Evolutionary conservation across 2,888 invertebrate genomes (phyloP), one percentile per base, ranked within the genome.

Genomic region (Pristionchus maxplancki): DNA sequence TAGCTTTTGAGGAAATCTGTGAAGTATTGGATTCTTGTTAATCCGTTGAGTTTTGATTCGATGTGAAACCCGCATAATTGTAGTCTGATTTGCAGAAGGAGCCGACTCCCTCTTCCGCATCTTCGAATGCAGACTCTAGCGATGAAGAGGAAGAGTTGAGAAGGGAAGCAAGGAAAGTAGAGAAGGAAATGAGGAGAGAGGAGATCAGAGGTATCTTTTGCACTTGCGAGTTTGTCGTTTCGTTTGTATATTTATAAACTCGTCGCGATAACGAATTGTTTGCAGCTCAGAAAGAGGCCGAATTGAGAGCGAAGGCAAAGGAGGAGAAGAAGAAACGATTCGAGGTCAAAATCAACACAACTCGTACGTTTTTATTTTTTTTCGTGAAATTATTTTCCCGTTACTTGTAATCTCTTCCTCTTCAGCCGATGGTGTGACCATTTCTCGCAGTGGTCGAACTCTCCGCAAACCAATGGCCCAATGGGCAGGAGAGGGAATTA

Each of bases 261-360:
- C n/a, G n/a, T n/a, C n/a, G n/a, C n/a, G n/a, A n/a, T n/a, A n/a
- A n/a, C n/a, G 34, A 8, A 34, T 34, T 5, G 24, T 78, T 81
- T 48, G 44, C 81, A 81, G 81, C 48, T 15, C 17, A 28, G 15
- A 50, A n/a, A 20, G 82, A 53, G 44, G 85, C 85, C 5, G 85
- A 85, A 34, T 13, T 34, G 85, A 24, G 34, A 44, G 34, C 28
- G 67, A 44, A 85, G 44, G 67, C 67, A 11, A 67, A 64, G 28
- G 85, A 85, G n/a, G 67, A 28, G 48, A 85, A 85, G 64, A 85
- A 67, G 67, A 85, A 85, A 44, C 64, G 67, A 64, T 62, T 64
- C 40, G 62, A 62, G 64, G 48, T 44, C n/a, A 37, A 40, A 50
- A 40, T 67, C 44, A 44, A 85, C 31, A 24, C n/a, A 31, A 62